Evolutionary conservation across 2,888 invertebrate species (phyloP), one percentile per base, ranked within the genome.

Genomic region (Monoplex corrugatus): DNA sequence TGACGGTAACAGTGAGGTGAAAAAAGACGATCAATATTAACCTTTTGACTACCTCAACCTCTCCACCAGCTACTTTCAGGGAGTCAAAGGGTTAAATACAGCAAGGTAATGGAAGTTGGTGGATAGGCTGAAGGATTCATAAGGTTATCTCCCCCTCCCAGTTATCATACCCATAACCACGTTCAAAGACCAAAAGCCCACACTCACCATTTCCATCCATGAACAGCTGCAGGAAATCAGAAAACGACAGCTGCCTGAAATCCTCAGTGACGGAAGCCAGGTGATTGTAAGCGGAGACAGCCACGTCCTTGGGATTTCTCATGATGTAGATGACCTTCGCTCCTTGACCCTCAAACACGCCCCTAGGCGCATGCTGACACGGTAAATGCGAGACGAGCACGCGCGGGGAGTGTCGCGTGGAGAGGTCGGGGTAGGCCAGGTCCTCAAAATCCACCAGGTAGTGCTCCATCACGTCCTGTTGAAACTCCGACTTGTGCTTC

Each of bases 241-340:
- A 88, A 90, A 91, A 93, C 35, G 89, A 87, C n/a, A 92, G 92
- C 38, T 88, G 50, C 43, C 92, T 92, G 19, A 88, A 91, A 75
- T 91, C 91, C 35, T 89, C 86, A 16, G 75, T 72, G 32, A 91
- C 87, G 10, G 91, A 85, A 28, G 57, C 32, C 38, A 63, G 44
- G 68, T 90, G 91, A 32, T 92, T 44, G 75, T 91, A 92, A 35
- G 87, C 86, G 8, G 92, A 92, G n/a, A 92, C 90, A 3, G 89
- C 89, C 2, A 90, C 84, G 75, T 92, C 92, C 38, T 91, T 92
- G 8, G 92, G 92, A 45, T 92, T 91, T 50, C 91, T 83, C 28
- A 87, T 28, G 23, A 90, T 28, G 38, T 85, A 89, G 19, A 92
- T 83, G 10, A 91, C 87, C 63, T 90, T 90, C 35, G 38, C 78